phyloP scores from a whole-genome alignment of 2,797 vertebrate genomes.

The Moxostoma hubbsi region DNA sequence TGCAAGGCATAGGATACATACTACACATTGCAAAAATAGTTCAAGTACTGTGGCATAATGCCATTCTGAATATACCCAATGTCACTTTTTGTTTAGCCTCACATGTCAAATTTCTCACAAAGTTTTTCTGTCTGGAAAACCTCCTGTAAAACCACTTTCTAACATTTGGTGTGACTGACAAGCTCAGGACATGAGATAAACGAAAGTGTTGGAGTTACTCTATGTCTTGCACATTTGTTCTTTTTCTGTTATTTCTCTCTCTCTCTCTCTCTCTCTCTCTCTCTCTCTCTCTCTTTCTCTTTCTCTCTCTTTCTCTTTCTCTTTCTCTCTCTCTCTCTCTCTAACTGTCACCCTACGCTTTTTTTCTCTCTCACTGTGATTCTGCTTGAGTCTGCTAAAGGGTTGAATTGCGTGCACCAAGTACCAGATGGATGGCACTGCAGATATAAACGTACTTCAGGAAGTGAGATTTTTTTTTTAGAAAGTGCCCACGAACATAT shows the following conservation, averaged over 20 bases:
- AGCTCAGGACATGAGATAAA: not conserved
- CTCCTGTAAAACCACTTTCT: not conserved
- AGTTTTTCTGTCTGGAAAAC: not conserved
- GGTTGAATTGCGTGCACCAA: constrained; percentile 1
- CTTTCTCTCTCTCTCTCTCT: not conserved
- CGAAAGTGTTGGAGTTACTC: not conserved
- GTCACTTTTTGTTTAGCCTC: not conserved
- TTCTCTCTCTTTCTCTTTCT: no score
- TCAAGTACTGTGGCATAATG: not conserved
- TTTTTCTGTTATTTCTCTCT: constrained; percentile 9
- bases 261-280: constrained; percentile 12
- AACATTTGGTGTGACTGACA: not conserved
- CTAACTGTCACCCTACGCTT: not conserved
- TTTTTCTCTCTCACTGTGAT: constrained; percentile 11
- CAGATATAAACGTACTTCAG: constrained; percentile 21
- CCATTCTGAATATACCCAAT: not conserved
- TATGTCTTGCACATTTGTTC: constrained; percentile 6
- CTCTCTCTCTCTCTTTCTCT: not conserved
- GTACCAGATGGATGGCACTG: constrained; percentile 13
- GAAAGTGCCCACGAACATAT: constrained; percentile 11
- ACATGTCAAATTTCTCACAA: not conserved
- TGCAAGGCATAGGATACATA: no score
- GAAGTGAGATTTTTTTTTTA: constrained; percentile 26
- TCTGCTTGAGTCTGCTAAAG: constrained; percentile 12
- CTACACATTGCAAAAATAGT: not conserved